Evolutionary conservation across 2,888 invertebrate species (phyloP), one percentile per base, ranked within the genome.

Genomic region (Pammene fasciana): DNA sequence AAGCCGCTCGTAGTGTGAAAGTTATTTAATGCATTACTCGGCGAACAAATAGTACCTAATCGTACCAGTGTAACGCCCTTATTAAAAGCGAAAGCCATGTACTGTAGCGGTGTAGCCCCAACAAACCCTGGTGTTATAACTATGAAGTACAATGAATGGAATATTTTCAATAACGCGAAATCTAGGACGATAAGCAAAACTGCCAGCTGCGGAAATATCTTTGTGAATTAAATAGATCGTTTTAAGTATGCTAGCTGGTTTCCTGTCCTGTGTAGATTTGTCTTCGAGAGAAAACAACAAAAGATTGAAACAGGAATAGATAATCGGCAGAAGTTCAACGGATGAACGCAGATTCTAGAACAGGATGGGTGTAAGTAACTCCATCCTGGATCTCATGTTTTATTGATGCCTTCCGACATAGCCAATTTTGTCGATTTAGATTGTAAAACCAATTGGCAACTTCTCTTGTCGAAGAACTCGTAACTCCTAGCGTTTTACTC

Each of bases 341-440:
- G 41, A 56, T 48, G 41, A 13, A 26, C 54, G 41, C 14, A 46
- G 52, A 52, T 59, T 68, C 68, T 65, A 52, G 68, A 68, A 54
- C 68, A 68, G 68, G 68, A 65, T 59, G 46, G 50, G 56, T 57
- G 57, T 64, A 68, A 64, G 68, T 64, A 64, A 59, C 64, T 14
- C 57, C 64, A 64, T 68, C 68, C 64, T 68, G 68, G 50, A 45
- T 56, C 34, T 7, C 34, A 1, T 13, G 34, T 7, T n/a, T 54
- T 34, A 36, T 54, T 52, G 13, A 34, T 34, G 1, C 5, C 9
- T 54, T 34, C 9, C 34, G 9, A 54, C 54, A 54, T 34, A n/a
- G 34, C 54, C 34, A 52, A 48, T 14, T 16, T 50, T 38, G 57
- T 66, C 43, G n/a, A 5, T 34, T 54, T 36, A 5, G 5, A 34